Percentiles rank a stretch among this genome's conserved stretches.
These are phyloP conservation scores for Dermolepida albohirtum DNA, from an alignment of 2,888 invertebrate genomes.

Conservation along the genomic window DNA sequence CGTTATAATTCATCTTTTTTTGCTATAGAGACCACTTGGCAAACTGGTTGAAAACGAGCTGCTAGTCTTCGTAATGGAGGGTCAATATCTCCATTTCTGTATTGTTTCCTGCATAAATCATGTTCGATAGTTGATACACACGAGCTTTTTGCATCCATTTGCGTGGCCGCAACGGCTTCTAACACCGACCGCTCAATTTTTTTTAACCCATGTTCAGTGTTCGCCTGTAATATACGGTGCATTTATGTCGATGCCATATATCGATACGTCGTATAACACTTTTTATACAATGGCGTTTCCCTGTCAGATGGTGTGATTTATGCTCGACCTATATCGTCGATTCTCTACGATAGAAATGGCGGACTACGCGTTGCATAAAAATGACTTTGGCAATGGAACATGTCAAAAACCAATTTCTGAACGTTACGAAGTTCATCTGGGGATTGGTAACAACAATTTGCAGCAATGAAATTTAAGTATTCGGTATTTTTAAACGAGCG, in stretches of 20 bases:
- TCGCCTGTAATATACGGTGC: neutral
- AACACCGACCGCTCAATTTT: slow-evolving; percentile 16
- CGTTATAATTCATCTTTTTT: neutral
- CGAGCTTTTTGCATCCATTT: slow-evolving; percentile 29
- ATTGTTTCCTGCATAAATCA: slow-evolving; percentile 38
- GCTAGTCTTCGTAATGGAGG: neutral
- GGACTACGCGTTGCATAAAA: slow-evolving; percentile 8
- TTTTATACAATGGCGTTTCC: slow-evolving; percentile 24
- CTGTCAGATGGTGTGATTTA: slow-evolving; percentile 36
- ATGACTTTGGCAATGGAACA: neutral
- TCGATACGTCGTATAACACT: slow-evolving; percentile 15
- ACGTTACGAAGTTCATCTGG: too few relatives aligned
- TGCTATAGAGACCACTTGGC: neutral
- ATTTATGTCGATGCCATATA: slow-evolving; percentile 7
- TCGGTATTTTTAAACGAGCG: too few relatives aligned
- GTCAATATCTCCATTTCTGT: slow-evolving; percentile 22
- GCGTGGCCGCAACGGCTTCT: slow-evolving; percentile 6
- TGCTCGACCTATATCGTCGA: slow-evolving; percentile 32
- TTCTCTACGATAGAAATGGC: slow-evolving; percentile 19
- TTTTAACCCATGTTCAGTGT: too few relatives aligned
- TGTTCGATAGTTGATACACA: slow-evolving; percentile 21
- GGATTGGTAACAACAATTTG: too few relatives aligned
- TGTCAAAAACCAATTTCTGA: too few relatives aligned
- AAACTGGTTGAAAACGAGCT: neutral
- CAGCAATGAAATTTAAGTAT: too few relatives aligned